phyloP scores from a whole-genome alignment of 2,797 vertebrate species.

The Coendou prehensilis region DNA sequence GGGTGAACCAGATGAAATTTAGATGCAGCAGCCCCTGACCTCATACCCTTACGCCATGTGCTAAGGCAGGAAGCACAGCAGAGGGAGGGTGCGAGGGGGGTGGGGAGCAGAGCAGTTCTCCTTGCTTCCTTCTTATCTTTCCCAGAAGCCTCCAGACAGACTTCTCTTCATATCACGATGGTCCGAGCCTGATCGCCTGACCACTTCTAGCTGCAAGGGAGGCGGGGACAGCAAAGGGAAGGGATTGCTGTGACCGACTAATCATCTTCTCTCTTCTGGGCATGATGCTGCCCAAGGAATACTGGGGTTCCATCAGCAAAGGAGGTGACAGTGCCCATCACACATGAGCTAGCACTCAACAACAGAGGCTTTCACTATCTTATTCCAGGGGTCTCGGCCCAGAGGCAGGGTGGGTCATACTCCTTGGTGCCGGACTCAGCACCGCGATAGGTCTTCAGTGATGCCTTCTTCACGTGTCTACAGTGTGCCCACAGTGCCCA shows the following conservation, averaged over 20 bases:
- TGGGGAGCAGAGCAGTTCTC: not conserved
- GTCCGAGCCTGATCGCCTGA: not conserved
- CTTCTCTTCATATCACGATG: not conserved
- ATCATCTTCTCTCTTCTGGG: not conserved
- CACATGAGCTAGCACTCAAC: not conserved
- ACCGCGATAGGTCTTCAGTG: not conserved
- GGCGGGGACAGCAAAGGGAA: not conserved
- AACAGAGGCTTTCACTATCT: not conserved
- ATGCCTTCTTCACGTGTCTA: not conserved
- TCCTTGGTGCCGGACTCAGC: not conserved
- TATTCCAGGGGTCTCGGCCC: not conserved
- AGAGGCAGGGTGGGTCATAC: not conserved
- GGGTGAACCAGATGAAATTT: not conserved
- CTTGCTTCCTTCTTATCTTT: not conserved
- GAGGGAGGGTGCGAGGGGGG: not conserved
- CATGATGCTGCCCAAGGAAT: not conserved
- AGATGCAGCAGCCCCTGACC: not conserved
- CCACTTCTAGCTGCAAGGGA: not conserved
- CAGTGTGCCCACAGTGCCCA: not conserved
- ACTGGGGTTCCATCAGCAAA: not conserved
- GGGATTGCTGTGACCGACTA: not conserved
- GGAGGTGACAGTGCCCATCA: not conserved
- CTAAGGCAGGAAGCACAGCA: not conserved
- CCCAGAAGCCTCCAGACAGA: not conserved
- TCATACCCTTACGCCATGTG: accelerated